Evolutionary conservation across 2,888 invertebrate genomes (phyloP), one percentile per base, ranked within the genome.

Genomic region (Hirtodrosophila trivittata): DNA sequence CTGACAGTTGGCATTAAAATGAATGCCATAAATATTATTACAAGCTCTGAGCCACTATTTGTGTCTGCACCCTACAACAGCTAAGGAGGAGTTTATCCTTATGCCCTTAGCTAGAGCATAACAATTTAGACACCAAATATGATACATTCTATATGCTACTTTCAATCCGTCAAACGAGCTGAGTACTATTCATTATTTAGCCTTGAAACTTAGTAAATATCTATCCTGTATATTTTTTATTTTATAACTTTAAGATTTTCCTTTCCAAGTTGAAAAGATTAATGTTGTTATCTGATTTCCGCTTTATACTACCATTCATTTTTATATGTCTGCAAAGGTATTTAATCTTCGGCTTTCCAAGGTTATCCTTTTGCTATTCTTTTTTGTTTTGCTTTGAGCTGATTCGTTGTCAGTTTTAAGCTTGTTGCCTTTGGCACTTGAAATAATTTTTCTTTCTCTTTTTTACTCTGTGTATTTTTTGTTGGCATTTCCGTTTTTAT

Each of bases 1-100:
- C 49, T 86, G 86, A 82, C 86, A 83, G 77, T 80, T 76, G 84
- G 75, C 77, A 83, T 86, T 83, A 75, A 68, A 80, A 71, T 71
- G 76, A 77, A 65, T 55, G 45, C 65, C 80, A 83, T 81, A 86
- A 81, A 82, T 82, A 82, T 77, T 83, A 83, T 80, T 83, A 77
- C 75, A 71, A 67, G 62, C 60, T 62, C 52, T 57, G 18, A 26
- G 46, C 59, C 13, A 50, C 47, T 64, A 52, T 38, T 52, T 50
- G 18, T 16, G 14, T 12, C 18, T 39, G 18, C n/a, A n/a, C 25
- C 30, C 25, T 25, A 67, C 71, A 71, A 33, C 49, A 52, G 82
- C 85, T 84, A 68, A 64, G 45, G 63, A 49, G 56, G 43, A 32
- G 26, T 65, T 49, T 49, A 9, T 9, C 9, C 5, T 28, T 8